Evolutionary conservation across 2,888 invertebrate species (phyloP).

Genomic region (Dolichopus griseipennis): DNA sequence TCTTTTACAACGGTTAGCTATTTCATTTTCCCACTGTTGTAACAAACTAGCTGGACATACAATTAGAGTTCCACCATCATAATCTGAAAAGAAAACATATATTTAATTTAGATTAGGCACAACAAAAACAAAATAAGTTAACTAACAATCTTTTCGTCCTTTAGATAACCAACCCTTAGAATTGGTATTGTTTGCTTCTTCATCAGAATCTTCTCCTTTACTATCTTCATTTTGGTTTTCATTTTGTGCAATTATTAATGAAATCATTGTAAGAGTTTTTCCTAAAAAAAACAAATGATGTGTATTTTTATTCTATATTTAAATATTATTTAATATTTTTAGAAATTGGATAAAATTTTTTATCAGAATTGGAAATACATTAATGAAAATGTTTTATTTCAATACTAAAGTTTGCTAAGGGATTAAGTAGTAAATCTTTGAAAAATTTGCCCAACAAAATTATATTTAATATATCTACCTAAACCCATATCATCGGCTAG

Average conservation of each 20-base stretch:
- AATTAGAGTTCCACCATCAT: conserved; percentile 69
- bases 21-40: conserved; percentile 82
- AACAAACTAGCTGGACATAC: conserved; percentile 87
- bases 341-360: background rate
- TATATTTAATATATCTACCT: conserved; percentile 24
- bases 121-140: background rate
- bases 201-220: conserved; percentile 25
- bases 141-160: conserved; percentile 33
- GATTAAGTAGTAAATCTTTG: conserved; percentile 1
- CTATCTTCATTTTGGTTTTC: conserved; percentile 35
- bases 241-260: conserved; percentile 55
- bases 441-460: background rate
- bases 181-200: conserved; percentile 19
- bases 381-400: no score
- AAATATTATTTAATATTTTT: background rate
- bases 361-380: no score
- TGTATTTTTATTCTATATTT: conserved; percentile 10
- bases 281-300: conserved; percentile 13
- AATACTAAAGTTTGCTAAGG: background rate
- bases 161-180: conserved; percentile 32
- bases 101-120: background rate
- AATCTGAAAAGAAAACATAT: conserved; percentile 34
- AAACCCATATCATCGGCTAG: conserved; percentile 55
- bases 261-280: conserved; percentile 76
- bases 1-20: conserved; percentile 53